phyloP scores from a whole-genome alignment of 2,797 vertebrate genomes.

The Acomys russatus region DNA sequence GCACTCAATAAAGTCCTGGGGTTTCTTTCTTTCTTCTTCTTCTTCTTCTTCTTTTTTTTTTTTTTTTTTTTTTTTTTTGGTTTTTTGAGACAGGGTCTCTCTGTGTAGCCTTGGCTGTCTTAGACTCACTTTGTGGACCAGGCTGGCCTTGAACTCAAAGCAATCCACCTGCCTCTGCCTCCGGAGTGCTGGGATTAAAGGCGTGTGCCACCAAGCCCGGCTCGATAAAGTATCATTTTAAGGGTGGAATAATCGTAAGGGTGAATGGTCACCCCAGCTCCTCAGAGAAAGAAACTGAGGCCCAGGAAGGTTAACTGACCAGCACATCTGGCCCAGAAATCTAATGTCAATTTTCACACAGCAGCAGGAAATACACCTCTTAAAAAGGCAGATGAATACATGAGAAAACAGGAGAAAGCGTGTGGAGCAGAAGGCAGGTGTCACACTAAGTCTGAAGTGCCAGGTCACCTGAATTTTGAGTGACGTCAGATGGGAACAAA shows the following conservation, averaged over 20 bases:
- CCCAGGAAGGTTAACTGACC: neutral
- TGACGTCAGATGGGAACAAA: neutral
- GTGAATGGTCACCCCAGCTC: neutral
- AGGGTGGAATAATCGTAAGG: neutral
- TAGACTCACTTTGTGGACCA: no score
- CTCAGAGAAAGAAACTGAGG: neutral
- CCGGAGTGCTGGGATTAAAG: no score
- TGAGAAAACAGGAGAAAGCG: neutral
- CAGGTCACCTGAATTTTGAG: neutral
- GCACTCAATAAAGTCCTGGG: neutral
- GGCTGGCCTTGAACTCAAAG: no score
- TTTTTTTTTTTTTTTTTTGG: no score
- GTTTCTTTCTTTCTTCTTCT: no score
- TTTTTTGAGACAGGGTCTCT: no score
- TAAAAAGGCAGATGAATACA: neutral
- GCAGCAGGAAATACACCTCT: neutral
- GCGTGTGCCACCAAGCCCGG: no score
- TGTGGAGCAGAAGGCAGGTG: accelerated
- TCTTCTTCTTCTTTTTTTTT: no score
- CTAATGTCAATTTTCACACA: neutral
- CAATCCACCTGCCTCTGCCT: no score
- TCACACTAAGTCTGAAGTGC: neutral
- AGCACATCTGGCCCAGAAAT: neutral
- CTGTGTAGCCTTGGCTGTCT: no score
- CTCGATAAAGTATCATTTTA: neutral